A percentile compares a stretch with the other conserved stretches of the same genome.
Conservation (phyloP, 92 coral and sea anemone genomes). For the Paragorgia papillata region DNA sequence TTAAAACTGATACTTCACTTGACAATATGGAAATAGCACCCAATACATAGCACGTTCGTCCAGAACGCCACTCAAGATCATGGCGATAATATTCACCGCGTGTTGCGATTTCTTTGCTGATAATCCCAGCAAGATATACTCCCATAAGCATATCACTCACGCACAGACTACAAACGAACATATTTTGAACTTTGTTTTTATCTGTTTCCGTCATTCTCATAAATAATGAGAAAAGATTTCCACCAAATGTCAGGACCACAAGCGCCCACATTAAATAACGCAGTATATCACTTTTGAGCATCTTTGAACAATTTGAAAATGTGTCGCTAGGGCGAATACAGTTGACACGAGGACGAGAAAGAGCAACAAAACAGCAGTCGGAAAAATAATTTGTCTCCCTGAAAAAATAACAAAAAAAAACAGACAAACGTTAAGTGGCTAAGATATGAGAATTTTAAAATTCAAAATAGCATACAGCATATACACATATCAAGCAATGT, state of each 20-base stretch:
- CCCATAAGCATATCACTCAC: slow-evolving; percentile 31
- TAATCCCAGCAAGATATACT: slow-evolving; percentile 14
- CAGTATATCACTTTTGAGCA: background rate
- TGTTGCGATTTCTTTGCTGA: slow-evolving; percentile 1
- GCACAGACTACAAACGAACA: slow-evolving; percentile 12
- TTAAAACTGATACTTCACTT: slow-evolving; percentile 20
- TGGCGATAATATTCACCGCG: slow-evolving; percentile 8
- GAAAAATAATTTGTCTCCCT: background rate
- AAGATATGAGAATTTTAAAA: too few relatives aligned
- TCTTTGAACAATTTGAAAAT: background rate
- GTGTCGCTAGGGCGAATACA: background rate
- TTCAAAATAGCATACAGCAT: too few relatives aligned
- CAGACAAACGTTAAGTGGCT: background rate
- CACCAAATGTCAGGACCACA: slow-evolving; percentile 15
- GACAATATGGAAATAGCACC: slow-evolving; percentile 21
- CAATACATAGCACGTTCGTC: background rate
- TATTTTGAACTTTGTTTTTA: slow-evolving; percentile 9
- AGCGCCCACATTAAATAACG: slow-evolving; percentile 3
- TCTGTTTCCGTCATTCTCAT: slow-evolving; percentile 7
- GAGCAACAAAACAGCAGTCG: slow-evolving; percentile 15
- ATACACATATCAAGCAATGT: too few relatives aligned
- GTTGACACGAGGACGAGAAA: too few relatives aligned
- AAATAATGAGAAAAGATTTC: slow-evolving; percentile 4
- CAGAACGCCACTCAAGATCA: slow-evolving; percentile 20
- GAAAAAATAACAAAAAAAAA: background rate